phyloP scores from a whole-genome alignment of 2,888 invertebrate genomes.

The Panorpa germanica region DNA sequence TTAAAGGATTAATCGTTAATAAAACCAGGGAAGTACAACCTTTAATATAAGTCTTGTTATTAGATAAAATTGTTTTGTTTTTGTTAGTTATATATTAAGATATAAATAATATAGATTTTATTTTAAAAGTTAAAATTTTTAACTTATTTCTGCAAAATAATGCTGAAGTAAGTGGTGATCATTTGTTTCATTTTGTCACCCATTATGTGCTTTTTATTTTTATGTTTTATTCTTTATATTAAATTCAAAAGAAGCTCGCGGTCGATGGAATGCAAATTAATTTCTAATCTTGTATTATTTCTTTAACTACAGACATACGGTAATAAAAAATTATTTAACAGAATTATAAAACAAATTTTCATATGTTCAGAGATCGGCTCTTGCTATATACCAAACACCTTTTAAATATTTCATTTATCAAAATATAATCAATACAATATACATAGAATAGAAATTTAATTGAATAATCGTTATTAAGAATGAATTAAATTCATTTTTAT shows the following conservation, averaged over 20 bases:
- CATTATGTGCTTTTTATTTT: constrained; percentile 1
- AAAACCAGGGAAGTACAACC: background rate
- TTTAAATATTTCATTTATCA: no score
- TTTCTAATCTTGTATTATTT: no score
- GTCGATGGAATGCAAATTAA: no score
- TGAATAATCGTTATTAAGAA: no score
- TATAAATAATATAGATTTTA: constrained; percentile 3
- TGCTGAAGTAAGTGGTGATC: background rate
- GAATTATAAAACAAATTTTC: no score
- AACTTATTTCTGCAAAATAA: background rate
- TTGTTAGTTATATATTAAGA: background rate
- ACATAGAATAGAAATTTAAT: no score
- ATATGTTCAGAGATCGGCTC: no score
- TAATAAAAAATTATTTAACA: no score
- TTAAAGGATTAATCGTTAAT: constrained; percentile 15
- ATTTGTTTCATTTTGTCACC: background rate
- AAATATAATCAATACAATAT: no score
- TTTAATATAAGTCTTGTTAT: constrained; percentile 6
- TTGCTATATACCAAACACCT: no score
- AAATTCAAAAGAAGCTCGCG: constrained; percentile 7
- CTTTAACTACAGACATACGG: no score
- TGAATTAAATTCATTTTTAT: no score
- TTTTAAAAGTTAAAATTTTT: constrained; percentile 2
- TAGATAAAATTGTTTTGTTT: constrained; percentile 2
- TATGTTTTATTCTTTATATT: background rate